Percentiles rank a stretch among this genome's conserved stretches.
These are phyloP conservation scores for Synergus laeviventris DNA, from an alignment of 2,888 invertebrate species.

Conservation along the genomic window DNA sequence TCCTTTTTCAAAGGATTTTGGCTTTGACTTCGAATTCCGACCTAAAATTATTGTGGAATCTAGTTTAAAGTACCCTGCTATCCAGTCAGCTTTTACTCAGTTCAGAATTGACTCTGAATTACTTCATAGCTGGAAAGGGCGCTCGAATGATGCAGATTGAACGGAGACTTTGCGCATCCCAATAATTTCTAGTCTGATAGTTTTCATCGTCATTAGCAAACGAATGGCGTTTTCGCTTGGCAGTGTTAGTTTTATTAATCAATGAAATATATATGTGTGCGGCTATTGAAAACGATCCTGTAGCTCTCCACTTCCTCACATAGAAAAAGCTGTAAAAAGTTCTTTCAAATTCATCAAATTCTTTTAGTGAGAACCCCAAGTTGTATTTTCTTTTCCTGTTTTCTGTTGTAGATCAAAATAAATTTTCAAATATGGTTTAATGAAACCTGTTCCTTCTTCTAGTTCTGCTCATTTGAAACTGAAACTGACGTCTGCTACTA, in stretches of 20 bases:
- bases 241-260: slow-evolving; percentile 5
- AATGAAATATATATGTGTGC: slow-evolving; percentile 16
- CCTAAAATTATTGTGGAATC: background rate
- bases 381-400: background rate
- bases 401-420: background rate
- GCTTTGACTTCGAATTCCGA: background rate
- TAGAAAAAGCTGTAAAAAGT: background rate
- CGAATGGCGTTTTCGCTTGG: slow-evolving; percentile 13
- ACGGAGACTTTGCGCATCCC: slow-evolving; percentile 4
- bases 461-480: background rate
- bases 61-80: background rate
- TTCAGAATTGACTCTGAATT: background rate
- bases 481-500: background rate
- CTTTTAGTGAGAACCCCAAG: background rate
- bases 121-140: background rate
- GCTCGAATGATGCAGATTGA: background rate
- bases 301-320: background rate
- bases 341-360: background rate
- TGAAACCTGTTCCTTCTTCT: background rate
- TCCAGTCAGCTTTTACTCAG: background rate
- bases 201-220: slow-evolving; percentile 14
- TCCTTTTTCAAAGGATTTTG: background rate
- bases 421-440: background rate
- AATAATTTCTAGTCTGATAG: slow-evolving; percentile 32
- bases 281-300: slow-evolving; percentile 1